A percentile compares a stretch with the other conserved stretches of the same genome.
phyloP scores from a whole-genome alignment of 1,140 invertebrate species.

The Drosophila auraria region DNA sequence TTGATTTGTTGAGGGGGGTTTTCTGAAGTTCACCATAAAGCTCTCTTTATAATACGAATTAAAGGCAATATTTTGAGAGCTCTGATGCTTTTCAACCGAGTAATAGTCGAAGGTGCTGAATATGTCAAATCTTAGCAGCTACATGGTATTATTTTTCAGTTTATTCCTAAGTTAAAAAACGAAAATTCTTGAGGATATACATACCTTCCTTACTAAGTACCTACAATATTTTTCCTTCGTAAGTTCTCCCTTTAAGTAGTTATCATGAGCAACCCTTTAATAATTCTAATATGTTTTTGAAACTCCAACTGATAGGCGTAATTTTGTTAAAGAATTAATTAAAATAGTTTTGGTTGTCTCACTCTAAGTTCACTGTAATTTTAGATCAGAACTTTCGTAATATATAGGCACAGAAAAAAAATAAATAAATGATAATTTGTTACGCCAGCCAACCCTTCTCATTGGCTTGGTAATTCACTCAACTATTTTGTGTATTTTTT shows the following conservation, averaged over 20 bases:
- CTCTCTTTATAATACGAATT: no score
- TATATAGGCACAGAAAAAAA: neutral
- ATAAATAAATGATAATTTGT: neutral
- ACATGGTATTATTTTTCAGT: no score
- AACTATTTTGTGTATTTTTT: constrained; percentile 20
- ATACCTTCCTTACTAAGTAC: neutral
- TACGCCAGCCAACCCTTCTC: constrained; percentile 1
- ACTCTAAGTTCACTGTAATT: constrained; percentile 1
- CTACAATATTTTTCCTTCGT: neutral
- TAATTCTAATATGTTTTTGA: neutral
- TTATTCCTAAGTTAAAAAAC: no score
- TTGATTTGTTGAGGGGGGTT: no score
- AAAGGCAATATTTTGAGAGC: no score
- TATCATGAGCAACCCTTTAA: neutral
- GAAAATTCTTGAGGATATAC: neutral
- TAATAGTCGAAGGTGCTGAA: no score
- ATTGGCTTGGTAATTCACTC: neutral
- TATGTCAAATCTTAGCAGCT: no score
- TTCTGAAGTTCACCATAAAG: no score
- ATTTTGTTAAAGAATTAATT: neutral
- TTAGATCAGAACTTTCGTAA: neutral
- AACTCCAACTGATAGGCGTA: neutral
- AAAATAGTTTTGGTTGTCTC: neutral
- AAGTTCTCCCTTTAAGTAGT: neutral
- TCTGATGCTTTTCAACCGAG: no score